Evolutionary conservation across 2,888 invertebrate species (phyloP).

Genomic region (Pristionchus japonicus): DNA sequence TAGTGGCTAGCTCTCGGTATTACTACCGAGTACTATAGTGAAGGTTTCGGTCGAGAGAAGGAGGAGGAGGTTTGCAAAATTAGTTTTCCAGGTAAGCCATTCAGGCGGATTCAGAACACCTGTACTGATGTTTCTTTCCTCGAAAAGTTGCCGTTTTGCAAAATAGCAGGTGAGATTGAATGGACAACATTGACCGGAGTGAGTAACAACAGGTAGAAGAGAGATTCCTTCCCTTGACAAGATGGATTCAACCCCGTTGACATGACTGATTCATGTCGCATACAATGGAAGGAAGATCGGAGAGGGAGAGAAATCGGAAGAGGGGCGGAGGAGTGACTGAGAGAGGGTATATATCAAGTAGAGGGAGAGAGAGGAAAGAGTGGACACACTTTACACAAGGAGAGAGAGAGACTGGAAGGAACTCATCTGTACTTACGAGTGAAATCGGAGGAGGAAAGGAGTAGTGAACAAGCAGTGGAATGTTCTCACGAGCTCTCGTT

Average conservation of each 20-base stretch:
- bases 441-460: background rate
- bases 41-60: background rate
- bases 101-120: background rate
- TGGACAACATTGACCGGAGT: background rate
- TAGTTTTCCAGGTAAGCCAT: no score
- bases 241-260: conserved; percentile 34
- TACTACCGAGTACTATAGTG: background rate
- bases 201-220: conserved; percentile 31
- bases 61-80: background rate
- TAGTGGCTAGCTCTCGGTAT: background rate
- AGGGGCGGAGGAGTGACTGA: conserved; percentile 14
- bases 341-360: conserved; percentile 40
- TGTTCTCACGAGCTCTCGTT: background rate
- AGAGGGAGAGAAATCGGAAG: conserved; percentile 6
- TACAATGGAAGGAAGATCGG: conserved; percentile 32
- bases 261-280: conserved; percentile 32
- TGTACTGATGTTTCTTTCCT: background rate
- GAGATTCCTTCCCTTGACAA: background rate
- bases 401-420: conserved; percentile 34
- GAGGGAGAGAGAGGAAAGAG: background rate
- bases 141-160: background rate
- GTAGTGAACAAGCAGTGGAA: background rate
- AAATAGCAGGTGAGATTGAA: background rate
- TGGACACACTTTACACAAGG: conserved; percentile 39
- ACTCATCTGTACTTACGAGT: conserved; percentile 25